Conservation (phyloP, 2,113 vertebrate species). For the Anser brachyrhynchus region DNA sequence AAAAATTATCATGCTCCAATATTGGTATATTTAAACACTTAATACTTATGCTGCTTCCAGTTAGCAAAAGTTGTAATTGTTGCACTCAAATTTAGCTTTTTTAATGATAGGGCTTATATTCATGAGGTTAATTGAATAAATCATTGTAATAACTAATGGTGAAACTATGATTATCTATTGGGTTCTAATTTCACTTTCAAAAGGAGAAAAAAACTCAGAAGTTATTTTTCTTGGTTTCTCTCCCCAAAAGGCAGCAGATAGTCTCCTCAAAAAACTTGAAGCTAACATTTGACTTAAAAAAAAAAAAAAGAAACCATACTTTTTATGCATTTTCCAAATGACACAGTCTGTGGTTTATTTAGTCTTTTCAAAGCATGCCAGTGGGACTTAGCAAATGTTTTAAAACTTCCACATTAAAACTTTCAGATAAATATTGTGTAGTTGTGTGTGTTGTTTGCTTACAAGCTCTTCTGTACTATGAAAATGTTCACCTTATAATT, state of each 20-base stretch:
- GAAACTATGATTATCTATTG: conserved; percentile 73
- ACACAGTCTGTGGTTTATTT: background rate
- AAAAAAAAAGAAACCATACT: background rate
- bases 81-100: conserved; percentile 76
- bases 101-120: conserved; percentile 75
- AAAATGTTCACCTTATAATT: background rate
- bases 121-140: conserved; percentile 81
- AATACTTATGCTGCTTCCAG: conserved; percentile 72
- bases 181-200: conserved; percentile 70
- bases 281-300: background rate
- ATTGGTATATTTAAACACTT: conserved; percentile 79
- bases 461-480: background rate
- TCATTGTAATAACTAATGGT: conserved; percentile 75
- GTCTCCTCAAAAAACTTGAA: background rate
- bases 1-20: conserved; percentile 87
- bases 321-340: background rate
- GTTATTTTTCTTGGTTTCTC: conserved; percentile 54
- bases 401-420: background rate
- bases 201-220: conserved; percentile 22
- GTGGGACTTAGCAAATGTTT: background rate
- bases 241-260: conserved; percentile 28
- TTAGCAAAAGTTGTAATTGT: conserved; percentile 81
- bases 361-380: background rate
- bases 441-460: background rate
- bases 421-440: background rate